Base-by-base conservation (phyloP, 2,113 vertebrate genomes). In the Isichthys henryi region DNA sequence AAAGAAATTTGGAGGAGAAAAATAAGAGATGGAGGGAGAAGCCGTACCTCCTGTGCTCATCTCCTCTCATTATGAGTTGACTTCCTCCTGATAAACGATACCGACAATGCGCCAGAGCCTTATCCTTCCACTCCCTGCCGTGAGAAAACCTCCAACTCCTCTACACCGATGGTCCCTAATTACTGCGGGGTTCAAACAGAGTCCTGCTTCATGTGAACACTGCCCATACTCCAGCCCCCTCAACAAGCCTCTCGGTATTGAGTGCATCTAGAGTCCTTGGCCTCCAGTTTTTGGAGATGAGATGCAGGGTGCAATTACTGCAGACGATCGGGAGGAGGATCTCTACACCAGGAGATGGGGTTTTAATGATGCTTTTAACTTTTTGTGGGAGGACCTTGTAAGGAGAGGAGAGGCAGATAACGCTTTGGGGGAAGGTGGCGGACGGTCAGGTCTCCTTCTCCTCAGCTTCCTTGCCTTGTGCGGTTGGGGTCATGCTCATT, bases 321-420 rank as follows among this genome's bases (percentile, higher is more conserved):
- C 86, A 88, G 89, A 91, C 49, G 62, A 90, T 88, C 15, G 86
- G 45, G 27, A 62, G 53, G 50, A 90, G 90, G 53, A 43, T 21
- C 4, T 84, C 0, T 77, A 56, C 87, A 90, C 84, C 8, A 27
- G 77, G 89, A 90, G 86, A 77, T 86, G 91, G n/a, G 86, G 82
- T 88, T 89, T 89, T 94, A 95, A 94, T 94, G 94, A 94, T 92
- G 92, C 88, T 88, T 92, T 90, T 88, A 90, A 90, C 87, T 91
- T 90, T 89, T 35, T 13, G 53, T 91, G 77, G 90, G 91, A 91
- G 90, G 87, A 92, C 3, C 35, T 21, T 19, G 19, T 5, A 89
- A 91, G 91, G 92, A 90, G 45, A 46, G 62, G 70, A 85, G 90
- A 50, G 85, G 90, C 80, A 48, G 88, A 19, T 74, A 84, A 77